phyloP scores from a whole-genome alignment of 2,113 vertebrate genomes.

The Macquaria ambigua region DNA sequence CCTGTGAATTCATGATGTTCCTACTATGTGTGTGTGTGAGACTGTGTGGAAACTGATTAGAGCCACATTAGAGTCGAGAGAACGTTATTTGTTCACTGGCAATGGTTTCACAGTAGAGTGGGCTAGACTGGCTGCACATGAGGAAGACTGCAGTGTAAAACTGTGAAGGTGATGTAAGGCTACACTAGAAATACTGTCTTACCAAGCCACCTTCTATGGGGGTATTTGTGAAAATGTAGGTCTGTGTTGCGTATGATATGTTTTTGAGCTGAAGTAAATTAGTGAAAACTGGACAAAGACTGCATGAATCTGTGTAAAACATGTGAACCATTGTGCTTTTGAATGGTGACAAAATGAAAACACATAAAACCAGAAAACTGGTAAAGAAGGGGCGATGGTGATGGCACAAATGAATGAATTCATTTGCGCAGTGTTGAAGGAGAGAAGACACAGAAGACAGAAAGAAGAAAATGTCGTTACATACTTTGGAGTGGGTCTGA shows the following conservation, averaged over 20 bases:
- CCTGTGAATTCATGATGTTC: constrained; percentile 31
- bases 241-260: not conserved
- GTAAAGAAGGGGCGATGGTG: not conserved
- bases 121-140: not conserved
- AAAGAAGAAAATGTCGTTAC: constrained; percentile 64
- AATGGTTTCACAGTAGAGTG: constrained; percentile 73
- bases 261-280: not conserved
- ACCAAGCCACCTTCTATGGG: not conserved
- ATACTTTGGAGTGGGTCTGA: constrained; percentile 96
- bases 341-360: constrained; percentile 50
- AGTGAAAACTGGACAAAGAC: not conserved
- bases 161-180: not conserved
- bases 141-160: not conserved
- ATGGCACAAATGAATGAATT: constrained; percentile 70
- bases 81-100: constrained; percentile 44
- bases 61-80: constrained; percentile 65
- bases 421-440: constrained; percentile 59
- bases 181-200: constrained; percentile 2
- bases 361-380: constrained; percentile 32
- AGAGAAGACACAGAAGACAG: constrained; percentile 22
- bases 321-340: constrained; percentile 73
- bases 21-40: constrained; percentile 3
- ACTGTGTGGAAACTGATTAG: constrained; percentile 17
- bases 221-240: not conserved
- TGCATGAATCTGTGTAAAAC: constrained; percentile 7